Evolutionary conservation across 2,113 vertebrate species (phyloP).

Genomic region (Coreoperca whiteheadi): DNA sequence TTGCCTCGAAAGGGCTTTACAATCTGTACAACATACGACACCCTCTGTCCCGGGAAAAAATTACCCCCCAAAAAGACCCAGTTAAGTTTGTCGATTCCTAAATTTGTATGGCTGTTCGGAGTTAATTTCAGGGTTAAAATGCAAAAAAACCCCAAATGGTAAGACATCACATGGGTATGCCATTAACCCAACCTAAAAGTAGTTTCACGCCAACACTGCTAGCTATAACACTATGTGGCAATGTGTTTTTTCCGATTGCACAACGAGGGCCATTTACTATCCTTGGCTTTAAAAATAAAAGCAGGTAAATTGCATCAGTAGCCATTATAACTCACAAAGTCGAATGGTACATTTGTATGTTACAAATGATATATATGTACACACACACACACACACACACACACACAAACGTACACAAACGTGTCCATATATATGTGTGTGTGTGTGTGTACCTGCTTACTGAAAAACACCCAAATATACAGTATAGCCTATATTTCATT

Average conservation of each 20-base stretch:
- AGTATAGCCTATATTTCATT: neutral
- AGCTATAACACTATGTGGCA: neutral
- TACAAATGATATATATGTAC: neutral
- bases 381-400: too few relatives aligned
- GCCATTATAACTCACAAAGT: neutral
- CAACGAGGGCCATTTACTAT: conserved; percentile 8
- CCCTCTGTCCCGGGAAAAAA: too few relatives aligned
- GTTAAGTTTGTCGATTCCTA: too few relatives aligned
- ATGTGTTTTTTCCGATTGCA: neutral
- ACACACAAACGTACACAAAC: too few relatives aligned
- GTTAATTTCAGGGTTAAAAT: neutral
- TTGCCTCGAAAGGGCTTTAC: too few relatives aligned
- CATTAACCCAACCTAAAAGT: neutral
- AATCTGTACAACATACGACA: too few relatives aligned
- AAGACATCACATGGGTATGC: too few relatives aligned
- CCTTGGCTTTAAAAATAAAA: neutral
- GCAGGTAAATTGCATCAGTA: neutral
- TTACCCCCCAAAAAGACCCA: too few relatives aligned
- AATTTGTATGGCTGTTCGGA: neutral
- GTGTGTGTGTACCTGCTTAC: too few relatives aligned
- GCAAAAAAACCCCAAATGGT: neutral
- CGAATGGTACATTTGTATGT: neutral
- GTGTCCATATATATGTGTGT: too few relatives aligned
- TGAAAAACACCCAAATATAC: neutral
- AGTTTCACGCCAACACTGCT: neutral